These are phyloP conservation scores for Ormyrus thymus DNA, from an alignment of 2,888 invertebrate species.

Conservation along the genomic window DNA sequence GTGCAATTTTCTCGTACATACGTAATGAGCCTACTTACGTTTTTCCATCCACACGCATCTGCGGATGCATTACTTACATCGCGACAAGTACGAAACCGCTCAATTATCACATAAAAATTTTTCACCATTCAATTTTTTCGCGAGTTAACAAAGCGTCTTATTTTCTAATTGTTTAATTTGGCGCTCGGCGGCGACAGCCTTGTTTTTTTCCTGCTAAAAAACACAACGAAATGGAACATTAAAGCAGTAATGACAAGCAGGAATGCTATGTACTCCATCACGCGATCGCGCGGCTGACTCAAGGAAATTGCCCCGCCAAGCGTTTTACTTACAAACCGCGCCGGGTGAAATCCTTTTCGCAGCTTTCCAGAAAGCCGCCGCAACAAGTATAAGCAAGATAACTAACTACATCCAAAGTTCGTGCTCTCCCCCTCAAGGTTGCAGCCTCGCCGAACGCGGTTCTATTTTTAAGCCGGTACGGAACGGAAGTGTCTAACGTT, in stretches of 20 bases:
- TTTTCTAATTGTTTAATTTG: too few species aligned
- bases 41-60: not conserved
- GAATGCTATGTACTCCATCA: constrained; percentile 7
- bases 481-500: constrained; percentile 41
- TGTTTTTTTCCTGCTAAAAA: not conserved
- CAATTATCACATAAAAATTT: too few species aligned
- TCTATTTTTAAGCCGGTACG: constrained; percentile 49
- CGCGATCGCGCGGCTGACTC: constrained; percentile 18
- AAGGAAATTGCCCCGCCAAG: constrained; percentile 3
- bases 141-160: too few species aligned
- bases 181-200: not conserved
- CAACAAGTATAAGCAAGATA: too few species aligned
- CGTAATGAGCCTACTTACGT: not conserved
- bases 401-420: not conserved
- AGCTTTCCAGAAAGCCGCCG: not conserved
- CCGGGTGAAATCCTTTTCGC: not conserved
- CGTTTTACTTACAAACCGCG: not conserved
- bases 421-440: constrained; percentile 43
- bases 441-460: constrained; percentile 21
- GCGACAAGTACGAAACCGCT: too few species aligned
- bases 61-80: too few species aligned
- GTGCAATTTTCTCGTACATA: not conserved
- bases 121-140: too few species aligned
- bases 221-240: not conserved
- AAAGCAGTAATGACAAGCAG: not conserved